phyloP scores from a whole-genome alignment of 2,888 invertebrate species.

The Apamea epomidion region DNA sequence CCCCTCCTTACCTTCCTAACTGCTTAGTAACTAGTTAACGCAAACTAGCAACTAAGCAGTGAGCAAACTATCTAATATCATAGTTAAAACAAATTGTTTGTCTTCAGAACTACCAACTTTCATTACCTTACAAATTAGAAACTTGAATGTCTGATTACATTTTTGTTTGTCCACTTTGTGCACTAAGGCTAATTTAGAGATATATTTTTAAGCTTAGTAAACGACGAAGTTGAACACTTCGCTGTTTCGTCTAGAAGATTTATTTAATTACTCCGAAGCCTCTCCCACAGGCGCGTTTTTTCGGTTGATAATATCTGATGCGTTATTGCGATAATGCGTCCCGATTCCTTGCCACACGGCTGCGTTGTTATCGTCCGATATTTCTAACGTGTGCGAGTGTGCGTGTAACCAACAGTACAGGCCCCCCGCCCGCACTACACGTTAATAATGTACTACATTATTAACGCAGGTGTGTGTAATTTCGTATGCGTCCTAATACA shows the following conservation, averaged over 20 bases:
- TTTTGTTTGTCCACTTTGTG: slow-evolving; percentile 11
- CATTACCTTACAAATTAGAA: slow-evolving; percentile 37
- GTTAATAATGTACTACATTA: not conserved
- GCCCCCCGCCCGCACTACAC: not conserved
- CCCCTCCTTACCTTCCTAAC: slow-evolving; percentile 24
- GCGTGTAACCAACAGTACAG: not conserved
- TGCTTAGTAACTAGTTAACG: slow-evolving; percentile 26
- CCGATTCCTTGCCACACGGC: not conserved
- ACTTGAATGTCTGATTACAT: slow-evolving; percentile 35
- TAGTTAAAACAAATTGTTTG: slow-evolving; percentile 51
- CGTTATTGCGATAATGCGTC: not conserved
- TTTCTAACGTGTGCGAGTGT: not conserved
- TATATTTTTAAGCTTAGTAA: slow-evolving; percentile 6
- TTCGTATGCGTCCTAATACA: no score
- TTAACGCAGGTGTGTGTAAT: not conserved
- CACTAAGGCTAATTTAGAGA: not conserved
- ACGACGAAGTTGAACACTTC: not conserved
- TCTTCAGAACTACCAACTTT: slow-evolving; percentile 19
- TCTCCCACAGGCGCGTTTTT: not conserved
- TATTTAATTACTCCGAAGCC: not conserved
- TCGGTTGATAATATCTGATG: not conserved
- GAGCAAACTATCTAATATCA: slow-evolving; percentile 42
- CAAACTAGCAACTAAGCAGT: slow-evolving; percentile 26
- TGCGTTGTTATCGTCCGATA: not conserved
- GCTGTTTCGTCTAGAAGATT: slow-evolving; percentile 1